phyloP scores from a whole-genome alignment of 64 coral and sea anemone species.

The Stylophora pistillata region DNA sequence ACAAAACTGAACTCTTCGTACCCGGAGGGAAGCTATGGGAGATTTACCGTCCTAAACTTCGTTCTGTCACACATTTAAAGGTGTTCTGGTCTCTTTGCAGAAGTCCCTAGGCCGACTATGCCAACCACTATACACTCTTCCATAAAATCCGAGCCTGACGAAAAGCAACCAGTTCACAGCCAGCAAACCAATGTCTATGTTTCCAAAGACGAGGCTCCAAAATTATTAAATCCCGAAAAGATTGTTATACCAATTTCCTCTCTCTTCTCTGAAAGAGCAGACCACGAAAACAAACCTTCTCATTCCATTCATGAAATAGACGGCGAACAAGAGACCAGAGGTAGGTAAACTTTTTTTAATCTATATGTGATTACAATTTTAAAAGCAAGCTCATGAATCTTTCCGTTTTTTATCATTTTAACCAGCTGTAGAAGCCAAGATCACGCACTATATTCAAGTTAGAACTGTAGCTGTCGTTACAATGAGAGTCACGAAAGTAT shows the following conservation, averaged over 20 bases:
- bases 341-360: not conserved
- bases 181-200: constrained; percentile 1
- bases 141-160: not conserved
- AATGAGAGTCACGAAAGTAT: too few relatives aligned
- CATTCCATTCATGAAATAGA: not conserved
- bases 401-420: not conserved
- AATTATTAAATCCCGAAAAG: not conserved
- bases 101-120: not conserved
- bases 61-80: too few relatives aligned
- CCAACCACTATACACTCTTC: not conserved
- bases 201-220: not conserved
- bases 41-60: too few relatives aligned
- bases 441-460: too few relatives aligned
- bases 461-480: too few relatives aligned
- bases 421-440: too few relatives aligned
- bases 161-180: not conserved
- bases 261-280: not conserved
- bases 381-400: too few relatives aligned
- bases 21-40: too few relatives aligned
- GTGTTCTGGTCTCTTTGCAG: not conserved
- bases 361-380: too few relatives aligned
- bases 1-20: too few relatives aligned
- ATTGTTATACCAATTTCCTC: constrained; percentile 51
- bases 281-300: not conserved
- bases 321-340: not conserved